Base-by-base conservation (phyloP, 2,797 vertebrate species). In the Micropoecilia bifurca region DNA sequence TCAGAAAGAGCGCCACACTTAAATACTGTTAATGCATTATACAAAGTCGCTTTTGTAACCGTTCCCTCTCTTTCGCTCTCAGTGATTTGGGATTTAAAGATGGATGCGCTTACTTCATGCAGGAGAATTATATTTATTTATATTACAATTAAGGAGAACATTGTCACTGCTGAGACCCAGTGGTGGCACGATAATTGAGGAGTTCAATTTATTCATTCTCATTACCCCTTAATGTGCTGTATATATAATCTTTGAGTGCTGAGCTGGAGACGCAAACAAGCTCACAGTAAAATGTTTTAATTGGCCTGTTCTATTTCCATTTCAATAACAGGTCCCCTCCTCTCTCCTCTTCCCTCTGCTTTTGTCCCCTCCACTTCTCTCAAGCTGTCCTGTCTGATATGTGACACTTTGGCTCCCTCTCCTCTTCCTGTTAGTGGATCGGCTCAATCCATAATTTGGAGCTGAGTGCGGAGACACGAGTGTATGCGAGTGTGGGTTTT, bases 231-330 rank as follows among this genome's bases (percentile, higher is more conserved):
- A 94, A 95, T 95, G 93, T 94, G 93, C 92, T 94, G 94, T 89
- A 95, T 94, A 92, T 90, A 94, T 94, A 94, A 94, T 93, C 88
- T 90, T 77, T 83, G 85, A 85, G 87, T 90, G 90, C 88, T 76
- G 86, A 92, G 91, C 85, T 85, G 63, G 87, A 90, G 90, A 93
- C 92, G 88, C 93, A 94, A 94, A 94, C 93, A 92, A 93, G 93
- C 92, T 93, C 88, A 90, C 87, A 90, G 88, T 93, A 91, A 93
- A 94, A 92, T 88, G 89, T 92, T 94, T 94, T 95, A 95, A 94
- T 95, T 95, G 94, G 93, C 89, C 90, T 91, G 91, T 90, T 90
- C 91, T 81, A 95, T 94, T 95, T 94, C 92, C 94, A 95, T 94
- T 95, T 95, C 93, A 95, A 95, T 93, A 93, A 91, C 90, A 88